These are phyloP conservation scores for Malurus leucopterus DNA, from an alignment of 2,797 vertebrate species.

Conservation along the genomic window DNA sequence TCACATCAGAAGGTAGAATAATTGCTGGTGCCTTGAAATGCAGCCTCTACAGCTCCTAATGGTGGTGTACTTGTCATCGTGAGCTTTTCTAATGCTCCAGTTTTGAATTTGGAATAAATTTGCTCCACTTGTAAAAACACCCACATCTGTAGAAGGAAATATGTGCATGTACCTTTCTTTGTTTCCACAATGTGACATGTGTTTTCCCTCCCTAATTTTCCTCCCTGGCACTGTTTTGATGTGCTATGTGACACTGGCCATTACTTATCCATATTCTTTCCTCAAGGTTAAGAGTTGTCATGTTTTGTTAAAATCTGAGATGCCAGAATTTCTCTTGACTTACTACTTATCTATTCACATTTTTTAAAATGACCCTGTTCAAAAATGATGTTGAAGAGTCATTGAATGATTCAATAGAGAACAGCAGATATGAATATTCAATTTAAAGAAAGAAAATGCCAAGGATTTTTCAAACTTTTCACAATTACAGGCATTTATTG, in stretches of 20 bases:
- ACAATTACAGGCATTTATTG: background rate
- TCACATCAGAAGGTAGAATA: constrained; percentile 14
- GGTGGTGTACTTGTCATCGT: background rate
- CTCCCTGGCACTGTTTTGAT: background rate
- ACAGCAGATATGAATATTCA: background rate
- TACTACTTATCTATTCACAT: background rate
- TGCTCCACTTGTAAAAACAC: background rate
- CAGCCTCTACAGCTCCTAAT: constrained; percentile 3
- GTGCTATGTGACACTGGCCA: background rate
- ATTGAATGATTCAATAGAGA: background rate
- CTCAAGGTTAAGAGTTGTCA: background rate
- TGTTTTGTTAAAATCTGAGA: background rate
- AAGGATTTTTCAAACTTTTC: background rate
- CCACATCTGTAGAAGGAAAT: background rate
- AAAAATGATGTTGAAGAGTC: background rate
- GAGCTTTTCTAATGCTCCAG: constrained; percentile 10
- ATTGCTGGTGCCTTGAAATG: background rate
- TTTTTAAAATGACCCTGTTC: background rate
- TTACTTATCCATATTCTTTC: background rate
- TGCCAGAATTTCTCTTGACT: background rate
- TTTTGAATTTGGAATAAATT: constrained; percentile 28
- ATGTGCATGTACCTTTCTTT: background rate
- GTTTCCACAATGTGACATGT: background rate
- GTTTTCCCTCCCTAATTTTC: background rate
- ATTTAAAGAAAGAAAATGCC: background rate